A percentile compares a stretch with the other conserved stretches of the same genome.
Evolutionary conservation across 1,140 invertebrate genomes (phyloP).

Genomic region (Calycopis cecrops): DNA sequence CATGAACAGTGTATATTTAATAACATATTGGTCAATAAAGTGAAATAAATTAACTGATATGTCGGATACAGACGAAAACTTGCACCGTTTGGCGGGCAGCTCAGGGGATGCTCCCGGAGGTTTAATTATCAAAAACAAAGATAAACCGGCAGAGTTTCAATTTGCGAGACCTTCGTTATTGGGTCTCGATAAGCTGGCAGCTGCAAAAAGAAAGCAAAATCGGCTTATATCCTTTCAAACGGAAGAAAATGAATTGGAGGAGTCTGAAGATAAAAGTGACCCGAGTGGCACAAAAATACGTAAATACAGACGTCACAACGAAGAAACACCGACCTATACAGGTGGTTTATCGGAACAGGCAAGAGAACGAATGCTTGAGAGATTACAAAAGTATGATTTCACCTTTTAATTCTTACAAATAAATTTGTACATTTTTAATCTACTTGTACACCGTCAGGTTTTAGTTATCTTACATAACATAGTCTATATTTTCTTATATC

Average conservation of each 20-base stretch:
- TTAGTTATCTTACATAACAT: too few relatives aligned
- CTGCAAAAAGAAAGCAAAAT: conserved; percentile 80
- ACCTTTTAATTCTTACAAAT: not conserved
- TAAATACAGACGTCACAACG: conserved; percentile 84
- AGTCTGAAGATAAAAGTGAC: conserved; percentile 40
- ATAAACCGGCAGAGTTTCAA: conserved; percentile 82
- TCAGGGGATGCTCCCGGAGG: conserved; percentile 84
- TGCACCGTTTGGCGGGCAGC: conserved; percentile 91
- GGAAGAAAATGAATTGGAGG: conserved; percentile 77
- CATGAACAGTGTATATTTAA: not conserved
- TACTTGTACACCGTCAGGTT: too few relatives aligned
- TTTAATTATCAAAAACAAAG: conserved; percentile 88
- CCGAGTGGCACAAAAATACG: conserved; percentile 70
- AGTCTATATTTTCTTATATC: too few relatives aligned
- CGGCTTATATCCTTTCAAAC: conserved; percentile 80
- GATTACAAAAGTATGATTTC: conserved; percentile 73
- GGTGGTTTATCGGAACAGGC: conserved; percentile 91
- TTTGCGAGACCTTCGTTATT: conserved; percentile 87
- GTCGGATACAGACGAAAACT: conserved; percentile 71
- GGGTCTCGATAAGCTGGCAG: conserved; percentile 92
- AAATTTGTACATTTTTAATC: too few relatives aligned
- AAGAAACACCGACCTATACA: conserved; percentile 95
- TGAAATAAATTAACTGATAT: conserved; percentile 24
- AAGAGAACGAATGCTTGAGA: conserved; percentile 80
- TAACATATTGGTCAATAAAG: not conserved